Evolutionary conservation across 2,888 invertebrate genomes (phyloP), one percentile per base, ranked within the genome.

Genomic region (Hoplodrina blanda): DNA sequence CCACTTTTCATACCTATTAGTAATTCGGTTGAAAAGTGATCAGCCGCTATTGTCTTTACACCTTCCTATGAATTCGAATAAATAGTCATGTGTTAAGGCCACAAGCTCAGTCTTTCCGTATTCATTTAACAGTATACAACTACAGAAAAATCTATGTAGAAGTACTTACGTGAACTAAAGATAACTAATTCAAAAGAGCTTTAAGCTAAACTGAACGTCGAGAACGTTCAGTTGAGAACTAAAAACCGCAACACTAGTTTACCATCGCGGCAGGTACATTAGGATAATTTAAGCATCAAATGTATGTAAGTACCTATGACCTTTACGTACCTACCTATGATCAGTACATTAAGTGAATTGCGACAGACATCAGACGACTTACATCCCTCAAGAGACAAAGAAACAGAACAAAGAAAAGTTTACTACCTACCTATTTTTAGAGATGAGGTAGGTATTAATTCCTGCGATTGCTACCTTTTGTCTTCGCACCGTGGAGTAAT

Each of bases 311-410:
- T 17, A 46, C 46, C 46, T 46, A 17, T 49, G n/a, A n/a, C 7
- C 49, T 49, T 49, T n/a, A n/a, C 15, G 5, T 2, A 4, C n/a
- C n/a, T n/a, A n/a, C n/a, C 49, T 50, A n/a, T n/a, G n/a, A 19
- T 50, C n/a, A 50, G 46, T 4, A 46, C 17, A 46, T 46, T 17
- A 50, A 50, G 50, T n/a, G n/a, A 19, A 50, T 19, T n/a, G 50
- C 50, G 50, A 50, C n/a, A n/a, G n/a, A 50, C 50, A 50, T n/a
- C 50, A 50, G 50, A 50, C 50, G 41, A 41, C 41, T 41, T 41
- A 19, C n/a, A 19, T 50, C 50, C 17, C n/a, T 50, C n/a, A 50
- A n/a, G n/a, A 19, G 50, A 50, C 50, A 50, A 50, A 50, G 50
- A 10, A 19, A 50, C 46, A 46, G 41, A 41, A 46, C 46, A 46